phyloP scores from a whole-genome alignment of 2,113 vertebrate genomes.

The Syngnathoides biaculeatus region DNA sequence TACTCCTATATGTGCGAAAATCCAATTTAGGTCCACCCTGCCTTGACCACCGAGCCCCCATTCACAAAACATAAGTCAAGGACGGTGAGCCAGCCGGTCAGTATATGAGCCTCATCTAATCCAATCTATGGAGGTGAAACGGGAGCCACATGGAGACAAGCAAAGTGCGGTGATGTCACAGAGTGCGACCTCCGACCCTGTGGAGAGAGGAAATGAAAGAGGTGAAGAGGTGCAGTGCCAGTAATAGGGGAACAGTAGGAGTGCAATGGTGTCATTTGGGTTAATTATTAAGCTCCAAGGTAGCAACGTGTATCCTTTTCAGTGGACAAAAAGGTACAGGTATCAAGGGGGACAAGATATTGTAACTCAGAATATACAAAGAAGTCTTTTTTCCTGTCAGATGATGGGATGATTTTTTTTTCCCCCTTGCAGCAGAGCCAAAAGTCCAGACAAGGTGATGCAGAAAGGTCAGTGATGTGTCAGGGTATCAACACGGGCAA shows the following conservation, averaged over 20 bases:
- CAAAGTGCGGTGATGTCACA: conserved; percentile 40
- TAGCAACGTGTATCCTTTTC: neutral
- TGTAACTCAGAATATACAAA: neutral
- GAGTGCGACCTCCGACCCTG: conserved; percentile 31
- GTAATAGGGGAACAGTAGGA: neutral
- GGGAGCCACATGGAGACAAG: conserved; percentile 38
- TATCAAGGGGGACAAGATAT: neutral
- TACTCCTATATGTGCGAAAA: conserved; percentile 44
- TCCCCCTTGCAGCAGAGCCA: conserved; percentile 32
- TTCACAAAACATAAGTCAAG: conserved; percentile 48
- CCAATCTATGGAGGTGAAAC: conserved; percentile 46
- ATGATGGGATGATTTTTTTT: neutral
- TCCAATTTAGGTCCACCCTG: conserved; percentile 46
- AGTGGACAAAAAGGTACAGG: neutral
- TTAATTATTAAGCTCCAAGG: neutral
- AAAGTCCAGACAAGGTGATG: conserved; percentile 17
- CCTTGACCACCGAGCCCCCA: conserved; percentile 33
- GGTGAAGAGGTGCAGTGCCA: neutral
- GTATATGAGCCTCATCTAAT: conserved; percentile 37
- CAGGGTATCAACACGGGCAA: neutral
- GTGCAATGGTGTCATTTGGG: neutral
- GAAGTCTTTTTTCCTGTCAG: neutral
- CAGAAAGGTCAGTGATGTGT: neutral
- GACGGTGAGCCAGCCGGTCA: conserved; percentile 52
- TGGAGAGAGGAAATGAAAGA: conserved; percentile 25